Evolutionary conservation across 2,113 vertebrate genomes (phyloP).

Genomic region (Chroicocephalus ridibundus): DNA sequence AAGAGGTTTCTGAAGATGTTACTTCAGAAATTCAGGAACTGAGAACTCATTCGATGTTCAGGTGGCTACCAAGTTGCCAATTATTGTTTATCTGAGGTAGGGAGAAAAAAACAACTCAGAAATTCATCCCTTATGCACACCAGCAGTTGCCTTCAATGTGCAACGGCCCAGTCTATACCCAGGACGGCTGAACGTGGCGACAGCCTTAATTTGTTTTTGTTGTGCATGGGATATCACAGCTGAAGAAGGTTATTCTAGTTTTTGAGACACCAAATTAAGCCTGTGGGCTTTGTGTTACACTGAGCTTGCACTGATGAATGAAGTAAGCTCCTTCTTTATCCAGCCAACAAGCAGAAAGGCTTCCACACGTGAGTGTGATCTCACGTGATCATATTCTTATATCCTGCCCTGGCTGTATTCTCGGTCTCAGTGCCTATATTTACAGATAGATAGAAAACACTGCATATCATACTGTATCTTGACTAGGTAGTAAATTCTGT

Average conservation of each 20-base stretch:
- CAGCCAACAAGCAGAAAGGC: background rate
- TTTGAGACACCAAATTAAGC: background rate
- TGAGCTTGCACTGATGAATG: background rate
- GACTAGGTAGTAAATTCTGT: background rate
- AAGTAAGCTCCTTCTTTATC: background rate
- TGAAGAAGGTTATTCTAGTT: background rate
- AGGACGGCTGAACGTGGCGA: rapidly evolving
- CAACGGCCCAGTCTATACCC: background rate
- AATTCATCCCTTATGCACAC: background rate
- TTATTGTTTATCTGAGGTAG: background rate
- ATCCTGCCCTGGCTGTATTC: background rate
- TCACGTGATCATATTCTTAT: background rate
- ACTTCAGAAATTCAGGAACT: background rate
- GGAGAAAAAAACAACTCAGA: background rate
- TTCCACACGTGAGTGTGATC: background rate
- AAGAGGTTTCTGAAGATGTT: background rate
- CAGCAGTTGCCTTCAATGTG: background rate
- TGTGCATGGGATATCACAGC: rapidly evolving
- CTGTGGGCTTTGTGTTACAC: background rate
- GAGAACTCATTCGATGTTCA: background rate
- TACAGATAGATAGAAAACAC: background rate
- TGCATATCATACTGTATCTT: background rate
- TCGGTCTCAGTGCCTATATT: background rate
- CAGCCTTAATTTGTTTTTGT: background rate
- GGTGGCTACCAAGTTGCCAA: background rate